Base-by-base conservation (phyloP, 1,140 invertebrate species). In the Zaprionus ghesquierei region DNA sequence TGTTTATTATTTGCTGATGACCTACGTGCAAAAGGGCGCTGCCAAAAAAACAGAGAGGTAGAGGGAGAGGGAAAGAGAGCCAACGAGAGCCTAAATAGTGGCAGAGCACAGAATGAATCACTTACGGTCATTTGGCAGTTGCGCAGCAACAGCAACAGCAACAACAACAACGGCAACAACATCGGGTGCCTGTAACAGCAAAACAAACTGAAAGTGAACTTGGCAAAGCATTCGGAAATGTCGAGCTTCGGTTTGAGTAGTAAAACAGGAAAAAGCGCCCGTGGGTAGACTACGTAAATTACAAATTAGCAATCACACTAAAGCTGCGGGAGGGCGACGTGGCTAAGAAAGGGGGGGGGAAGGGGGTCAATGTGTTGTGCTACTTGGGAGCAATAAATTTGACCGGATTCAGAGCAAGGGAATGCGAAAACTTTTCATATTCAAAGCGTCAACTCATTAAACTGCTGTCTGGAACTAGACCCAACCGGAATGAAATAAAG, bases 1-100 rank as follows among this genome's bases (percentile, higher is more conserved):
- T 89, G 84, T 89, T 89, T 89, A 89, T 89, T 89, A 89, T 89
- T 89, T 89, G 85, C 85, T 89, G 84, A 89, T 89, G 84, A 89
- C 85, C 84, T 89, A 89, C 85, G 84, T 89, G 84, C 82, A 79
- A 71, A 77, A 79, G 75, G 75, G 63, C 72, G 68, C 38, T 55
- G 20, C 75, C 55, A 23, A 65, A 63, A 25, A 54, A 44, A 15
- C 23, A 41, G 2, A 31, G 18, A 41, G 18, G 2, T 25, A 18
- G 44, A 2, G 33, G 1, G 51, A n/a, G 23, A 9, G 3, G 29
- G n/a, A 2, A 2, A 15, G 5, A 49, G 23, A 27, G 38, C 29
- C 12, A 35, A 13, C 0, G 13, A n/a, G n/a, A 27, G 23, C 60
- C 49, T 65, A 60, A 63, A 59, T 84, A 82, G 80, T 84, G 80